Evolutionary conservation across 2,797 vertebrate species (phyloP).

Genomic region (Acridotheres tristis): DNA sequence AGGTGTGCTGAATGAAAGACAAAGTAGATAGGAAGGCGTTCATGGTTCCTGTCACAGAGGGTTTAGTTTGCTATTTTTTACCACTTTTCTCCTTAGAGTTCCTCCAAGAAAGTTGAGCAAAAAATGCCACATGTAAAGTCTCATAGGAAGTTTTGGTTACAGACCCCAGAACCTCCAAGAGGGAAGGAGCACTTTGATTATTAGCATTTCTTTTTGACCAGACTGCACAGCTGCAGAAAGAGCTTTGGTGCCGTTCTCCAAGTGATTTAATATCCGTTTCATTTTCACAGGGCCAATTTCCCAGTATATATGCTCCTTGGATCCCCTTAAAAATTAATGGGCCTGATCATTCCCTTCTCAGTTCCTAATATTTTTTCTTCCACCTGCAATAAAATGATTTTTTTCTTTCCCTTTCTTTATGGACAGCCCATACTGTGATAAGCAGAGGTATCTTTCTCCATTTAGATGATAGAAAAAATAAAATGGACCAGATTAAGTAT

Average conservation of each 20-base stretch:
- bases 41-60: background rate
- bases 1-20: background rate
- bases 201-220: background rate
- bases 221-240: background rate
- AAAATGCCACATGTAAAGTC: background rate
- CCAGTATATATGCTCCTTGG: rapidly evolving
- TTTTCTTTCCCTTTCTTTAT: background rate
- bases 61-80: background rate
- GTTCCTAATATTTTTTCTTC: background rate
- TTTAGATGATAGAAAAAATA: background rate
- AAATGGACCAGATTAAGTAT: background rate
- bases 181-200: background rate
- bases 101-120: background rate
- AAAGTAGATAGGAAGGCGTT: background rate
- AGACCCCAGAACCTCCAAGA: background rate
- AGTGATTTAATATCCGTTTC: background rate
- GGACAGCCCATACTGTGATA: background rate
- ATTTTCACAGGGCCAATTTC: background rate
- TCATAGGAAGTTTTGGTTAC: background rate
- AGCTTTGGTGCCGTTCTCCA: background rate
- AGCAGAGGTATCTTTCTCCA: background rate
- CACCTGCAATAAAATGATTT: background rate
- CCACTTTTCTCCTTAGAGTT: background rate
- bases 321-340: background rate
- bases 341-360: background rate